Conservation (phyloP, 2,113 vertebrate genomes). For the Saguinus imperator region DNA sequence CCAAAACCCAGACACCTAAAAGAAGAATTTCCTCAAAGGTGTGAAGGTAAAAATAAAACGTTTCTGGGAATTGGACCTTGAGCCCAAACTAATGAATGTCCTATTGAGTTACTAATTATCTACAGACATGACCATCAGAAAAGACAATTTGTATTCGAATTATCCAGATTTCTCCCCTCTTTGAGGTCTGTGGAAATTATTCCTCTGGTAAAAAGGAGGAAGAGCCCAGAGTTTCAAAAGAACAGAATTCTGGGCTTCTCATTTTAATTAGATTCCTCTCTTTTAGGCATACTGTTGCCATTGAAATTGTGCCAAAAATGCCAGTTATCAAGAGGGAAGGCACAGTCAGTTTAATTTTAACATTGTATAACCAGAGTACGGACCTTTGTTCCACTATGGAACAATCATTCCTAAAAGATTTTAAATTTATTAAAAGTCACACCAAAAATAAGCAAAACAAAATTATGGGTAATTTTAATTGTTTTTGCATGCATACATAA, state of each 20-base stretch:
- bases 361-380: neutral
- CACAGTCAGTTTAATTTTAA: neutral
- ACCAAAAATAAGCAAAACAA: neutral
- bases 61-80: constrained; percentile 53
- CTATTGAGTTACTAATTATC: constrained; percentile 57
- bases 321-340: neutral
- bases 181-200: neutral
- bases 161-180: neutral
- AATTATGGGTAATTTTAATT: neutral
- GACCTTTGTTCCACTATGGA: neutral
- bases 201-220: neutral
- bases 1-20: constrained; percentile 57
- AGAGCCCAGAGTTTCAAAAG: neutral
- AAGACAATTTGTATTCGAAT: constrained; percentile 1
- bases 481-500: neutral
- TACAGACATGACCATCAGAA: neutral
- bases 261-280: neutral
- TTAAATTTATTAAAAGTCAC: neutral
- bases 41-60: constrained; percentile 68
- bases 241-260: neutral
- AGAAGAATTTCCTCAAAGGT: constrained; percentile 63
- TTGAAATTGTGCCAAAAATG: neutral
- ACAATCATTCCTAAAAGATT: neutral
- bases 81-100: constrained; percentile 70
- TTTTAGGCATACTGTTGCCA: neutral